Percentiles rank a stretch among this genome's conserved stretches.
These are phyloP conservation scores for Isichthys henryi DNA, from an alignment of 2,113 vertebrate genomes.

Conservation along the genomic window DNA sequence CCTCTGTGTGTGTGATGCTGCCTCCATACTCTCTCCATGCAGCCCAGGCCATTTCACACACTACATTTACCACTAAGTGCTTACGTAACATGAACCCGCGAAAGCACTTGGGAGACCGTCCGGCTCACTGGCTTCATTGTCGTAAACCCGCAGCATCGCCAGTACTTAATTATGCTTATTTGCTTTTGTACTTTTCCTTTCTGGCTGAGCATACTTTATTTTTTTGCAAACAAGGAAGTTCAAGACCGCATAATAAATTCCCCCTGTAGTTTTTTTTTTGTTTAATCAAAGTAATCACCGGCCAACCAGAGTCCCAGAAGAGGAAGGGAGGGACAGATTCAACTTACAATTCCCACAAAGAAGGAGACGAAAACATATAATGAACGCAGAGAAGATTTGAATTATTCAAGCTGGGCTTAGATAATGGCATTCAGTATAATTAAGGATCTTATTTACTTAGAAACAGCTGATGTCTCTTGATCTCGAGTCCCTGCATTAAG, in stretches of 20 bases:
- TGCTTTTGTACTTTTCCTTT: neutral
- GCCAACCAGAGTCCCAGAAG: constrained; percentile 14
- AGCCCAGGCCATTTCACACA: neutral
- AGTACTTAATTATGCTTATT: constrained; percentile 8
- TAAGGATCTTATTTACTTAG: constrained; percentile 34
- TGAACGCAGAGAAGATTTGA: constrained; percentile 28
- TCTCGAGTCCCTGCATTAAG: constrained; percentile 31
- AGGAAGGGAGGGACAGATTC: constrained; percentile 21
- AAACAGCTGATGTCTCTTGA: constrained; percentile 26
- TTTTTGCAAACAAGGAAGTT: constrained; percentile 6
- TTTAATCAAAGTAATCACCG: neutral
- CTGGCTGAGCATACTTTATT: constrained; percentile 1
- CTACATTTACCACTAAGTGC: neutral
- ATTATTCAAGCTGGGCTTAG: constrained; percentile 35
- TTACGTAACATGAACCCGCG: neutral
- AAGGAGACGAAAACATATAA: constrained; percentile 14
- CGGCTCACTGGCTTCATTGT: neutral
- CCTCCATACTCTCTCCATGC: neutral
- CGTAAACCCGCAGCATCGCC: neutral
- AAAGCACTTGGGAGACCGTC: neutral
- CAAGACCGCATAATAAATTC: neutral
- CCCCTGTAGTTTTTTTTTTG: neutral
- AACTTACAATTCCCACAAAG: constrained; percentile 32
- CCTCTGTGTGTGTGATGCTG: no score
- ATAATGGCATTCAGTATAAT: constrained; percentile 37